Percentiles rank a stretch among this genome's conserved stretches.
phyloP scores from a whole-genome alignment of 2,797 vertebrate species.

The Ctenopoma kingsleyae region DNA sequence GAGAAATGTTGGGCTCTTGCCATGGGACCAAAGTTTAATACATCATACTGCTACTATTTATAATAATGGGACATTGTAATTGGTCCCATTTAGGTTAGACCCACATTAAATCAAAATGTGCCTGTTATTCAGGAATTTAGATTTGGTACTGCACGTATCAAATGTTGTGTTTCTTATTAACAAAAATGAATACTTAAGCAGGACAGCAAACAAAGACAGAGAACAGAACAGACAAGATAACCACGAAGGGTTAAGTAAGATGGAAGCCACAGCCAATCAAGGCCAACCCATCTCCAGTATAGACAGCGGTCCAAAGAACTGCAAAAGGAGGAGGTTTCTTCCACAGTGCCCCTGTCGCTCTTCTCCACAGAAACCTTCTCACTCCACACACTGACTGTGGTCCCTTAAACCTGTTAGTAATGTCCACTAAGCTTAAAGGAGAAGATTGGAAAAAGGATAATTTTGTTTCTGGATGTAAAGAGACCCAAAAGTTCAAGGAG shows the following conservation, averaged over 20 bases:
- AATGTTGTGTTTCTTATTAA: neutral
- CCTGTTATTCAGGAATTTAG: neutral
- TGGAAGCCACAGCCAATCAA: conserved; percentile 55
- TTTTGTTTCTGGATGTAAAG: conserved; percentile 9
- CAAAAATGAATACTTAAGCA: neutral
- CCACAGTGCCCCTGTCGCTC: conserved; percentile 39
- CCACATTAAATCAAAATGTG: neutral
- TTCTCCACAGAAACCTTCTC: conserved; percentile 23
- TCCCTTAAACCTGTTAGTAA: conserved; percentile 26
- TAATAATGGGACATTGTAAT: conserved; percentile 21
- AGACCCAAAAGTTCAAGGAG: neutral
- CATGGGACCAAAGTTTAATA: conserved; percentile 15
- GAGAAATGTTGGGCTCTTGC: conserved; percentile 27
- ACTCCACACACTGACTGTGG: conserved; percentile 18
- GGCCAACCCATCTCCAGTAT: conserved; percentile 42
- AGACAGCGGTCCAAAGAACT: conserved; percentile 41
- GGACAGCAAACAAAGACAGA: conserved; percentile 18
- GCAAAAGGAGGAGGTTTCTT: conserved; percentile 53
- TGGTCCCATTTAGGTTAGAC: neutral
- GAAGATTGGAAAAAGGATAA: conserved; percentile 2
- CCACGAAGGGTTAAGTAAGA: conserved; percentile 67
- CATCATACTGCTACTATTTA: conserved; percentile 44
- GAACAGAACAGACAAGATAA: conserved; percentile 17
- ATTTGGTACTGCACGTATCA: neutral
- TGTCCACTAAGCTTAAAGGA: conserved; percentile 32